Evolutionary conservation across 2,888 invertebrate genomes (phyloP).

Genomic region (Hydriomena furcata): DNA sequence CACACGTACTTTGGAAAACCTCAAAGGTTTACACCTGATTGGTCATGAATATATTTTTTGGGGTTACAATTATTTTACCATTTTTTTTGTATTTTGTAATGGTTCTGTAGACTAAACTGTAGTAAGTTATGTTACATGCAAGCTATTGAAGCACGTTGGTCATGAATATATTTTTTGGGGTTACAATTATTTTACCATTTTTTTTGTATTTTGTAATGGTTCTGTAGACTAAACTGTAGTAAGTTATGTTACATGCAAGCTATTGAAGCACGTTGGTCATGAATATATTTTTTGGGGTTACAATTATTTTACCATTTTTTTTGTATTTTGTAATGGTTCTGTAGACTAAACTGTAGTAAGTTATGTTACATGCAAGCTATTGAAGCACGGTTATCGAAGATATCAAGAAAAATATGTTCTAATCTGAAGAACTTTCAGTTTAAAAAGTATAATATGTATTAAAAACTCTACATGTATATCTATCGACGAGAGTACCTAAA

Average conservation of each 20-base stretch:
- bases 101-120: neutral
- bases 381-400: slow-evolving; percentile 52
- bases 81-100: slow-evolving; percentile 1
- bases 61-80: slow-evolving; percentile 48
- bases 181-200: slow-evolving; percentile 44
- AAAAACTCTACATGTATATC: too few species aligned
- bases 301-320: slow-evolving; percentile 40
- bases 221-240: neutral
- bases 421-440: too few species aligned
- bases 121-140: too few species aligned
- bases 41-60: slow-evolving; percentile 51
- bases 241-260: too few species aligned
- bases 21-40: slow-evolving; percentile 66
- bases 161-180: slow-evolving; percentile 51
- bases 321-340: neutral
- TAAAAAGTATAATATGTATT: too few species aligned
- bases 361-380: too few species aligned
- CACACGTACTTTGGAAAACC: slow-evolving; percentile 57
- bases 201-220: slow-evolving; percentile 1
- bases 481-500: too few species aligned
- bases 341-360: neutral
- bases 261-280: too few species aligned
- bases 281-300: slow-evolving; percentile 51
- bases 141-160: too few species aligned
- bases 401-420: too few species aligned